Conservation (phyloP, 1,140 invertebrate genomes). For the Phthorimaea operculella region DNA sequence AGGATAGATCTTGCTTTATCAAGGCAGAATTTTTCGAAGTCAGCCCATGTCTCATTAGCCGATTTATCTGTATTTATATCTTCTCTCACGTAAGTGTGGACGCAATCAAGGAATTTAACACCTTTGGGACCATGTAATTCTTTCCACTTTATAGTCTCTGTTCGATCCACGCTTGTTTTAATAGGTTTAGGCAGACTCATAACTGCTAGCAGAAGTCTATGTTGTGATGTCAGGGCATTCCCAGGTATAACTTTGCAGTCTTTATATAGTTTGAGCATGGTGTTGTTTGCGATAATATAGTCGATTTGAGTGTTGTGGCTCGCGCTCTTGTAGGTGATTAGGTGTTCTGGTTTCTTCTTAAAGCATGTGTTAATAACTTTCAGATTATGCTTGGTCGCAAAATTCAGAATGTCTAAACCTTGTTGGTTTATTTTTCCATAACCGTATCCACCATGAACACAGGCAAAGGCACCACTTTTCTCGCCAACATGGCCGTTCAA, state of each 20-base stretch:
- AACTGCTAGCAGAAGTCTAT: conserved; percentile 9
- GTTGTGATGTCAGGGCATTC: conserved; percentile 15
- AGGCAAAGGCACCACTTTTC: neutral
- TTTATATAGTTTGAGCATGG: conserved; percentile 4
- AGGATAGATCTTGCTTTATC: conserved; percentile 1
- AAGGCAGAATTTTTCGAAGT: conserved; percentile 4
- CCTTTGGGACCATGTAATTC: conserved; percentile 10
- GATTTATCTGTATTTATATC: neutral
- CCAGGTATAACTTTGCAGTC: conserved; percentile 20
- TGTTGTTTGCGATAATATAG: conserved; percentile 1
- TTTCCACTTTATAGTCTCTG: conserved; percentile 13
- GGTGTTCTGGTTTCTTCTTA: conserved; percentile 13
- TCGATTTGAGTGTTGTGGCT: conserved; percentile 8
- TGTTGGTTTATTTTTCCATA: conserved; percentile 9
- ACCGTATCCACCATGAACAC: conserved; percentile 14
- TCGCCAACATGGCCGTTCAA: conserved; percentile 13
- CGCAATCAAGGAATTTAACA: neutral
- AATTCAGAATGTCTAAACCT: conserved; percentile 10
- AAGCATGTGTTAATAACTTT: conserved; percentile 15
- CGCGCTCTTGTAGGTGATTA: conserved; percentile 18
- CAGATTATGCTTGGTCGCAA: neutral
- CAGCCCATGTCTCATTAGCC: conserved; percentile 1
- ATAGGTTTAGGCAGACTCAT: conserved; percentile 8
- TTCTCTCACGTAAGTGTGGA: neutral
- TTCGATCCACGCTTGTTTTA: neutral